A percentile compares a stretch with the other conserved stretches of the same genome.
Conservation (phyloP, 2,113 vertebrate genomes). For the Oreocharis arfaki region DNA sequence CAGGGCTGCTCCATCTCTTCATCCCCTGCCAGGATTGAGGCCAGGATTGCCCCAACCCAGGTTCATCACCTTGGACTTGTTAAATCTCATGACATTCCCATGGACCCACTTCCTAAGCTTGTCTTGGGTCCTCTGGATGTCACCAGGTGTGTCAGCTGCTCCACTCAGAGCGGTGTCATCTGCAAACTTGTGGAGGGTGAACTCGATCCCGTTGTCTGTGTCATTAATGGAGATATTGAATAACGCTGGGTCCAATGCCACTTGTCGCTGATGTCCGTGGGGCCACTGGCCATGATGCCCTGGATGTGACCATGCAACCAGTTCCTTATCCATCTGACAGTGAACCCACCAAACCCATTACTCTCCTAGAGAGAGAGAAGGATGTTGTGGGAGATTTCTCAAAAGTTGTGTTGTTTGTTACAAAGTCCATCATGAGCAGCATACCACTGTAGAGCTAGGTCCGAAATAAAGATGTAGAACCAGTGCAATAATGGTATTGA, state of each 20-base stretch:
- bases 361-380: background rate
- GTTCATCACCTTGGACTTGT: background rate
- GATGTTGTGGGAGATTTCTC: background rate
- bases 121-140: too few relatives aligned
- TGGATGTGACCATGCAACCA: background rate
- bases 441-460: fast-evolving
- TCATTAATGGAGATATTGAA: background rate
- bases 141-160: too few relatives aligned
- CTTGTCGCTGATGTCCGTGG: fast-evolving
- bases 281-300: too few relatives aligned
- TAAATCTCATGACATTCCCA: background rate
- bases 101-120: background rate
- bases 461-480: background rate
- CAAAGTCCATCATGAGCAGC: fast-evolving
- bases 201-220: fast-evolving
- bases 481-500: background rate
- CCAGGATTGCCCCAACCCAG: too few relatives aligned
- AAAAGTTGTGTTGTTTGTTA: background rate
- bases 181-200: background rate
- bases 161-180: background rate
- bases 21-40: fast-evolving
- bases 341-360: background rate
- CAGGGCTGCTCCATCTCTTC: background rate
- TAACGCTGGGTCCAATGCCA: too few relatives aligned
- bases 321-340: background rate